Evolutionary conservation across 2,888 invertebrate genomes (phyloP), one percentile per base, ranked within the genome.

Genomic region (Scaptomyza reducta): DNA sequence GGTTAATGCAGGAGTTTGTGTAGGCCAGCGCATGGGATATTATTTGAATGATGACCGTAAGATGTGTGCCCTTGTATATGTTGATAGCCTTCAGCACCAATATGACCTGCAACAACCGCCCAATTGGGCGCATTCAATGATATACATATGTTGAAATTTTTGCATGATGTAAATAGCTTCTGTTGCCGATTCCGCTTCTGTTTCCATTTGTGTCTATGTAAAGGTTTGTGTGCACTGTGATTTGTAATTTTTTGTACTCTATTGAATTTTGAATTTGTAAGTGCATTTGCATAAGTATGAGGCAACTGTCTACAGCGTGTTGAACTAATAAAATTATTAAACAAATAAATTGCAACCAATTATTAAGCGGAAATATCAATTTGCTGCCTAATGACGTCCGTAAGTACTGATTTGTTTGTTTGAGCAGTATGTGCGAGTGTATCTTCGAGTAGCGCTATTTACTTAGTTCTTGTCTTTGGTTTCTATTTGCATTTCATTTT

Each of bases 1-100:
- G 98, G 92, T 98, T 98, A 87, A 98, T 96, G 91, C 98, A 98
- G 88, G 96, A 96, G 93, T 98, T 98, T 93, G 96, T 97, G 92
- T 98, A 98, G 16, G 98, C 98, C 65, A 96, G 92, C 22, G 96
- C 96, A 87, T 96, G 96, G 1, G 95, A 94, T 53, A 95, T 94
- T 70, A 96, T 96, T 92, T 96, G 96, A 27, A 95, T 93, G 68
- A 95, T 95, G 86, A 96, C 95, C 54, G 94, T 94, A 78, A 94
- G 93, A 89, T 94, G 93, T 0, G 94, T 94, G 77, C 95, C 94
- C 75, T 94, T 94, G 92, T 96, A 97, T 49, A 93, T 91, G 70
- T 95, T 94, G 75, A 97, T 92, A 14, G 96, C 95, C 91, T 96
- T 96, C 76, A 96, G 93, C 59, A 96, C 94, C 75, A 96, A 93